Evolutionary conservation across 2,113 vertebrate species (phyloP), one percentile per base, ranked within the genome.

Genomic region (Phalacrocorax aristotelis): DNA sequence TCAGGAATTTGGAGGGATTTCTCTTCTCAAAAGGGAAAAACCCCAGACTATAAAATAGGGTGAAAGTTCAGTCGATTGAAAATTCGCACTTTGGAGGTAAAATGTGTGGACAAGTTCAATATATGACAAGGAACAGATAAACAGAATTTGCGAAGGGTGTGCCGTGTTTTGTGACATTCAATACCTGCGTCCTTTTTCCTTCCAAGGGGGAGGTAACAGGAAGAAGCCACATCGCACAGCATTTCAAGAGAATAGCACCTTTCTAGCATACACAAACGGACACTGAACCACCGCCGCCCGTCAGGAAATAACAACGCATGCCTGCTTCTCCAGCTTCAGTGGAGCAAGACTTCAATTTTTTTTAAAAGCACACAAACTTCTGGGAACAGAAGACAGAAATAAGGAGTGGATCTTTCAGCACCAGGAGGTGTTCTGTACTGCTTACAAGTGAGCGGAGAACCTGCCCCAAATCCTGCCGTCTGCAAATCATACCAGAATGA

Each of bases 251-350:
- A 62, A 57, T 0, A 42, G 29, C 38, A 60, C 18, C 40, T 51
- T 71, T 29, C 10, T 5, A 40, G 21, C 0, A 1, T 4, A 13
- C 5, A n/a, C 16, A 78, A 18, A 32, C 4, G 5, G 21, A 27
- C 11, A 36, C 15, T 32, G 49, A 80, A 44, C 23, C 36, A 22
- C 54, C 9, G 36, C 14, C 22, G 6, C 17, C 17, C 10, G 42
- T 34, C 49, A 70, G 46, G 22, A 69, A 51, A 42, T 51, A 88
- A 36, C 4, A 51, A 77, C 2, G 7, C 16, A 40, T 42, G 32
- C 18, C 34, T 52, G 7, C 7, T 58, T 21, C 29, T 55, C 7
- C 26, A 19, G 18, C 19, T 26, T 36, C 48, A 19, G 23, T 27
- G 34, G 23, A 70, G 17, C 8, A 58, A 54, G 16, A 6, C 2